Percentiles rank a stretch among this genome's conserved stretches.
Conservation (phyloP, 2,797 vertebrate genomes). For the Artibeus jamaicensis region DNA sequence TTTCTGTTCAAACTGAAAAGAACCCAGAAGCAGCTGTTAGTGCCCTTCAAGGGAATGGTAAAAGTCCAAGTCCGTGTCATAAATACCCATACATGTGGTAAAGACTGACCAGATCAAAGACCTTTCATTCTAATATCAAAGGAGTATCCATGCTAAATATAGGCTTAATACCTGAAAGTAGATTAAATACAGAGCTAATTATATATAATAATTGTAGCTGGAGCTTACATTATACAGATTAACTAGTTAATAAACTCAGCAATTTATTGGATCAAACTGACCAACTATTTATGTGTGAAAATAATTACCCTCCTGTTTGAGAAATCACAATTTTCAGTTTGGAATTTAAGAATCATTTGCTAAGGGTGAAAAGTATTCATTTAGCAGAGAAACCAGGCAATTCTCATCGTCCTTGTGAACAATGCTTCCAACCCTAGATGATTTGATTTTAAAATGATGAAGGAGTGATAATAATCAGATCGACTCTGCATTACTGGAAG, state of each 20-base stretch:
- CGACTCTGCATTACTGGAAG: not conserved
- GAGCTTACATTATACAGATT: not conserved
- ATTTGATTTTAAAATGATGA: slow-evolving; percentile 13
- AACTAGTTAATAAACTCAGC: slow-evolving; percentile 23
- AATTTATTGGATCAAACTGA: not conserved
- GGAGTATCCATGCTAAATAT: not conserved
- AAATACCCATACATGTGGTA: not conserved
- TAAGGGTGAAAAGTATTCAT: not conserved
- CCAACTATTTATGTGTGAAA: slow-evolving; percentile 2
- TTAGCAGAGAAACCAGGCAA: not conserved
- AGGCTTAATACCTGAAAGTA: not conserved
- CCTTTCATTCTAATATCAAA: slow-evolving; percentile 32
- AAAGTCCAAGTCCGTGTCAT: slow-evolving; percentile 34
- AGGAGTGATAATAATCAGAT: slow-evolving; percentile 15
- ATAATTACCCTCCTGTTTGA: not conserved
- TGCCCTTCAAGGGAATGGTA: not conserved
- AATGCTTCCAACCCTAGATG: not conserved
- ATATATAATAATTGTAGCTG: not conserved
- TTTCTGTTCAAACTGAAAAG: slow-evolving; percentile 14
- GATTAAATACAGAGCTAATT: slow-evolving; percentile 5
- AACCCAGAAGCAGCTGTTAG: not conserved
- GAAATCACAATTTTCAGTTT: slow-evolving; percentile 35
- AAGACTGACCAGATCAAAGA: slow-evolving; percentile 2
- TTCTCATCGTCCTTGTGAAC: not conserved
- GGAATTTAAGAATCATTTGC: not conserved